Conservation (phyloP, 2,113 vertebrate genomes). For the Rhynchomys soricoides region DNA sequence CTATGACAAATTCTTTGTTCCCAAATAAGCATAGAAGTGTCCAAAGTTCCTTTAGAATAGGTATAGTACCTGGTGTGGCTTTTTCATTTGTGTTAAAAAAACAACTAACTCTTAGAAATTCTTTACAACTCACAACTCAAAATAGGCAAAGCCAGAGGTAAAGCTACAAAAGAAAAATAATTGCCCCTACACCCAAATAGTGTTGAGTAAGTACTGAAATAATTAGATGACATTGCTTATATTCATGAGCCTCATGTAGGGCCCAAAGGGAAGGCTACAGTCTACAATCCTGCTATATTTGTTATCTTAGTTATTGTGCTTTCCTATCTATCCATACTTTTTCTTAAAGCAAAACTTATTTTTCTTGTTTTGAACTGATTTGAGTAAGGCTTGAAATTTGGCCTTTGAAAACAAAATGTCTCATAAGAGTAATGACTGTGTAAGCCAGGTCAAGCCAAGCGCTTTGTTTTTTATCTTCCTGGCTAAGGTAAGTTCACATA, state of each 20-base stretch:
- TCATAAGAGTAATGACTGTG: not conserved
- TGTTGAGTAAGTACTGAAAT: not conserved
- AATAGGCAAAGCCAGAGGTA: not conserved
- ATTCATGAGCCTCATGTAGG: not conserved
- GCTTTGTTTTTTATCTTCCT: not conserved
- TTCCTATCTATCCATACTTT: not conserved
- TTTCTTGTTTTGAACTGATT: not conserved
- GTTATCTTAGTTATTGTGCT: not conserved
- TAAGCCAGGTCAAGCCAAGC: not conserved
- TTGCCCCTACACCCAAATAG: not conserved
- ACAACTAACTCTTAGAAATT: not conserved
- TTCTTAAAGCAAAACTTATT: not conserved
- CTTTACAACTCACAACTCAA: fast-evolving
- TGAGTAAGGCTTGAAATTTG: not conserved
- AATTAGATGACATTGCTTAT: not conserved
- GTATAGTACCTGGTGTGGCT: not conserved
- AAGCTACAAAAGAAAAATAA: not conserved
- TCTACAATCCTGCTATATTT: not conserved
- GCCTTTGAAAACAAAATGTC: not conserved
- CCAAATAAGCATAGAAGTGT: constrained; percentile 44
- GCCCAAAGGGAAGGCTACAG: not conserved
- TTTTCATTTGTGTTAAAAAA: not conserved
- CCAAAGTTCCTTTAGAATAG: constrained; percentile 13
- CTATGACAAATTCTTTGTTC: constrained; percentile 36
- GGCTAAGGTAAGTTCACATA: not conserved